A percentile compares a stretch with the other conserved stretches of the same genome.
phyloP scores from a whole-genome alignment of 2,888 invertebrate genomes.

The Mantis religiosa region DNA sequence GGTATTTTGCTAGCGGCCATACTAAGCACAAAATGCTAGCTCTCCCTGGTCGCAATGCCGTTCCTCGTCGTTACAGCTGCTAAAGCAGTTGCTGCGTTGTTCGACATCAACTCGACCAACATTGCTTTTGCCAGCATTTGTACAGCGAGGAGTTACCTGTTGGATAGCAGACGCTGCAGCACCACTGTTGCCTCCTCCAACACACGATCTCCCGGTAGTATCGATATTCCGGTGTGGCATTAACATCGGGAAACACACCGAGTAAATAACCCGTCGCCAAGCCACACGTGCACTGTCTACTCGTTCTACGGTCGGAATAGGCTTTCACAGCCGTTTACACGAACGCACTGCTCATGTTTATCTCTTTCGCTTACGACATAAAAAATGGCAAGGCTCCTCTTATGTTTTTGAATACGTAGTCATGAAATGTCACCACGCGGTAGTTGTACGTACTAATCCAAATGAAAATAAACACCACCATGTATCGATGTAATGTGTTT shows the following conservation, averaged over 20 bases:
- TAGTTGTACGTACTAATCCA: neutral
- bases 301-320: neutral
- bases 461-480: neutral
- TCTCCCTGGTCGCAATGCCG: conserved; percentile 4
- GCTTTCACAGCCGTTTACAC: neutral
- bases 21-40: conserved; percentile 17
- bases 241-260: neutral
- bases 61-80: neutral
- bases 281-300: neutral
- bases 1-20: conserved; percentile 22
- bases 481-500: neutral
- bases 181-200: neutral
- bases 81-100: conserved; percentile 4
- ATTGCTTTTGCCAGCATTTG: conserved; percentile 15
- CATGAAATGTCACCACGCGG: neutral
- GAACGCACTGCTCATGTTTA: neutral
- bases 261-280: neutral
- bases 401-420: neutral
- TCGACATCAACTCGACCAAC: conserved; percentile 7
- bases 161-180: neutral
- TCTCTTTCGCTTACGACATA: neutral
- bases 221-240: neutral
- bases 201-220: neutral
- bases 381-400: neutral
- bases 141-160: conserved; percentile 1